Conservation (phyloP, 2,113 vertebrate species). For the Philantomba maxwellii region DNA sequence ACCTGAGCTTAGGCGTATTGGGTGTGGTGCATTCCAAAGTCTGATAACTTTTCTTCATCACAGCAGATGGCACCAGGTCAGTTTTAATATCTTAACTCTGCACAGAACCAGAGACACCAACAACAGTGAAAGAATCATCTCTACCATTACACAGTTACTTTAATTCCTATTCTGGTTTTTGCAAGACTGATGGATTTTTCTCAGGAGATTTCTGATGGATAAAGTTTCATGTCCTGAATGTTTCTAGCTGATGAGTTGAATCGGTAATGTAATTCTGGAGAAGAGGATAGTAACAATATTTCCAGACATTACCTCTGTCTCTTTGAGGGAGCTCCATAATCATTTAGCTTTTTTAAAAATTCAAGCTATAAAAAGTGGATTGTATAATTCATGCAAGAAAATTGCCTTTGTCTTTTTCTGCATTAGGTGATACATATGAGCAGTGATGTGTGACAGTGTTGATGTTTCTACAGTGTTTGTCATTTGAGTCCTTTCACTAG, state of each 20-base stretch:
- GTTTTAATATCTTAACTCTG: background rate
- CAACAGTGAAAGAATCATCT: background rate
- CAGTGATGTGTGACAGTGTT: rapidly evolving
- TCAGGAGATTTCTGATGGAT: background rate
- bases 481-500: no score
- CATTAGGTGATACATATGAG: background rate
- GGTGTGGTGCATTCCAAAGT: background rate
- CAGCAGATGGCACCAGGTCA: background rate
- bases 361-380: background rate
- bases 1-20: background rate
- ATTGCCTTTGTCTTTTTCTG: background rate
- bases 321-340: background rate
- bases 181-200: background rate
- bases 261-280: background rate
- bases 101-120: background rate
- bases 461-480: background rate
- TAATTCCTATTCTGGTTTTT: background rate
- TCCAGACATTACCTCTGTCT: background rate
- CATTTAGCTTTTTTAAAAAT: background rate
- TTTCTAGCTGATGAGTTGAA: background rate
- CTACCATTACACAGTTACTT: background rate
- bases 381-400: background rate
- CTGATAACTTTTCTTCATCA: background rate
- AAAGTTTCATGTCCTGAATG: background rate
- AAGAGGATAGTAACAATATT: background rate